A percentile compares a stretch with the other conserved stretches of the same genome.
phyloP scores from a whole-genome alignment of 2,113 vertebrate genomes.

The Copsychus sechellarum region DNA sequence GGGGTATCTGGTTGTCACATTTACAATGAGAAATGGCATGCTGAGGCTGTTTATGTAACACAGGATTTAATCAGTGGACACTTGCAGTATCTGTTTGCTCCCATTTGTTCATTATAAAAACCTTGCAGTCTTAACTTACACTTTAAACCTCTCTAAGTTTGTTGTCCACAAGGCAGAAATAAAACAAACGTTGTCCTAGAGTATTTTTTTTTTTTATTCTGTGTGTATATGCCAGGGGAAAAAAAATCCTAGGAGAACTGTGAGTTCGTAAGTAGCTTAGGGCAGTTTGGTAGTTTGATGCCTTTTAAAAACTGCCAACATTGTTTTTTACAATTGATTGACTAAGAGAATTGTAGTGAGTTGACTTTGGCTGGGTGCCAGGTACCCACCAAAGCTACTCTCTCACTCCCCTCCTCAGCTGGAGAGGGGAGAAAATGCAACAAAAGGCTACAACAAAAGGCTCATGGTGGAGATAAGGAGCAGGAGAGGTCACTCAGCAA shows the following conservation, averaged over 20 bases:
- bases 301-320: background rate
- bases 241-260: background rate
- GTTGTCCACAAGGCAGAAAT: background rate
- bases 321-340: background rate
- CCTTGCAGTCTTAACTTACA: background rate
- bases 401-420: background rate
- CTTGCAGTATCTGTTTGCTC: background rate
- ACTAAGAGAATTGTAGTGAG: background rate
- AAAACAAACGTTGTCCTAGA: background rate
- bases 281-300: background rate
- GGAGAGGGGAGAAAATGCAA: background rate
- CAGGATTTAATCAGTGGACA: conserved; percentile 2
- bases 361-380: background rate
- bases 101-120: background rate
- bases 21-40: background rate
- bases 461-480: background rate
- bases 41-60: conserved; percentile 22
- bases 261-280: background rate
- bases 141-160: background rate
- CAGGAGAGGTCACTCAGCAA: background rate
- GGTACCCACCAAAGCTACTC: background rate
- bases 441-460: background rate
- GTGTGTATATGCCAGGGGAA: background rate
- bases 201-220: background rate
- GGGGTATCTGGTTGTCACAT: background rate